Conservation (phyloP, 2,888 invertebrate genomes). For the Phoenoteleia sp. region DNA sequence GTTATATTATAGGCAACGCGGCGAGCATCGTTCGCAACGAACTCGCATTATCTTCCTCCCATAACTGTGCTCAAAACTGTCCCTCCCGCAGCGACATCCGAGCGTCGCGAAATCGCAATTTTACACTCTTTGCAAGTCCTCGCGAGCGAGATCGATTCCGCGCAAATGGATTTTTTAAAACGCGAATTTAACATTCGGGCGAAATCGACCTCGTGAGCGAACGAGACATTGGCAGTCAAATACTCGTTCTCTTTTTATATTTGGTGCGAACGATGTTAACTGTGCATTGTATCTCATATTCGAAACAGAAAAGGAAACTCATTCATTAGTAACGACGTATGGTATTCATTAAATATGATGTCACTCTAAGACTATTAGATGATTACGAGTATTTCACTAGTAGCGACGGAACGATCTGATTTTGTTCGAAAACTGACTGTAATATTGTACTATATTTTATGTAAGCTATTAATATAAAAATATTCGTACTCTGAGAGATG, state of each 20-base stretch:
- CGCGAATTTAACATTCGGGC: neutral
- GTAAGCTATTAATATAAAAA: conserved; percentile 85
- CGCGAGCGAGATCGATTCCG: neutral
- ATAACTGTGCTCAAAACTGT: conserved; percentile 60
- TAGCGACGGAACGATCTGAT: conserved; percentile 82
- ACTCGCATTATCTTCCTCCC: conserved; percentile 72
- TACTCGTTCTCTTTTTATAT: conserved; percentile 67
- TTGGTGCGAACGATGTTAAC: conserved; percentile 80
- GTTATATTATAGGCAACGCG: conserved; percentile 84
- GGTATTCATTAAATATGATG: conserved; percentile 77
- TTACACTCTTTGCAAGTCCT: too few relatives aligned
- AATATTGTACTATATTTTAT: conserved; percentile 86
- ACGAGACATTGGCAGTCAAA: conserved; percentile 50
- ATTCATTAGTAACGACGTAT: conserved; percentile 80
- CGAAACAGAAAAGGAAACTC: conserved; percentile 77
- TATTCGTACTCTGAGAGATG: conserved; percentile 78
- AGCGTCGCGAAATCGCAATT: neutral
- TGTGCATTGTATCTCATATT: conserved; percentile 80
- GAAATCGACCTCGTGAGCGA: conserved; percentile 36
- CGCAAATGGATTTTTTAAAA: conserved; percentile 29
- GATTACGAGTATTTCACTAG: conserved; percentile 83
- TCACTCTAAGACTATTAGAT: conserved; percentile 82
- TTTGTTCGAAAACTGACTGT: conserved; percentile 84
- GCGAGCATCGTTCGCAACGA: conserved; percentile 79
- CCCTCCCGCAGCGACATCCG: conserved; percentile 34